These are phyloP conservation scores for Acromyrmex echinatior DNA, from an alignment of 1,140 invertebrate species.

Conservation along the genomic window DNA sequence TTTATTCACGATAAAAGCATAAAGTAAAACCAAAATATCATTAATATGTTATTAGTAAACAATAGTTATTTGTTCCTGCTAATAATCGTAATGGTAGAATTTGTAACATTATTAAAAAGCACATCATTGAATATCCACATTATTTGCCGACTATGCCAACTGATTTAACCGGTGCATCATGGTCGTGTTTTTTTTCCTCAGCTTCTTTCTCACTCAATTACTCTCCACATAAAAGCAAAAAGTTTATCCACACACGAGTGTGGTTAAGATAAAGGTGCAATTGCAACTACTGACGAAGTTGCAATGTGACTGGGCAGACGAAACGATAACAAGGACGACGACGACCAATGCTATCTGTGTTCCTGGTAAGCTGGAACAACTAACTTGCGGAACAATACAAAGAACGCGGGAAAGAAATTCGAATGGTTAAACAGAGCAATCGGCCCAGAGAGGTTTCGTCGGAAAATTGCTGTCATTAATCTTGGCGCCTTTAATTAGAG, in stretches of 20 bases:
- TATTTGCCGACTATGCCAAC: conserved; percentile 28
- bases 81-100: neutral
- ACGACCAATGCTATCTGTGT: neutral
- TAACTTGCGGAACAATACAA: neutral
- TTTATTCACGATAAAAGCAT: neutral
- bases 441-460: neutral
- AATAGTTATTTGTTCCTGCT: neutral
- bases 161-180: conserved; percentile 10
- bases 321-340: neutral
- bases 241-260: conserved; percentile 41
- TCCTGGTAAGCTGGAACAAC: neutral
- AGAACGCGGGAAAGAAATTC: conserved; percentile 41
- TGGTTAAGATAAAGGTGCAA: neutral
- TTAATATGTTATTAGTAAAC: conserved; percentile 15
- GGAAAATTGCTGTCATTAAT: conserved; percentile 74
- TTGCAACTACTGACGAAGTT: conserved; percentile 1
- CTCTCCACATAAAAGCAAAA: conserved; percentile 43
- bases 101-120: conserved; percentile 29
- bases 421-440: conserved; percentile 61
- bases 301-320: neutral
- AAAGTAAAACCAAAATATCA: conserved; percentile 12
- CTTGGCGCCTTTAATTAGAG: conserved; percentile 73
- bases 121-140: neutral
- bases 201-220: conserved; percentile 28
- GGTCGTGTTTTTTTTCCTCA: neutral